phyloP scores from a whole-genome alignment of 2,113 vertebrate species.

The Dascyllus trimaculatus region DNA sequence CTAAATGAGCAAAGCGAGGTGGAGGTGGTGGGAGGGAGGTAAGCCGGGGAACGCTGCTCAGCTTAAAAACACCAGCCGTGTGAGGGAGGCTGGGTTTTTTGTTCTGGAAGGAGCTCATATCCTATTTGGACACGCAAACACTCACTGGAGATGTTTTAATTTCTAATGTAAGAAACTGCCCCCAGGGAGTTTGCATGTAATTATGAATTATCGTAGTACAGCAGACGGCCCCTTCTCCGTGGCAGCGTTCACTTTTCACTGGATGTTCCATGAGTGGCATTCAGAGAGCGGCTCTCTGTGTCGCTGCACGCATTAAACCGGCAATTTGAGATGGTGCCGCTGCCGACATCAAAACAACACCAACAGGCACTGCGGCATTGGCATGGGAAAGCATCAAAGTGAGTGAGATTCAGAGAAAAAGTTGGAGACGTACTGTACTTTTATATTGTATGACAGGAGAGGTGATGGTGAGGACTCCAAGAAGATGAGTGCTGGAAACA shows the following conservation, averaged over 20 bases:
- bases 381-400: conserved; percentile 27
- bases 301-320: conserved; percentile 22
- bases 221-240: conserved; percentile 56
- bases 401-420: not conserved
- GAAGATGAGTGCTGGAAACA: not conserved
- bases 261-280: conserved; percentile 44
- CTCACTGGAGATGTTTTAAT: conserved; percentile 69
- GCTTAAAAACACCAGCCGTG: conserved; percentile 19
- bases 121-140: conserved; percentile 66
- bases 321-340: conserved; percentile 40
- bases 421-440: not conserved
- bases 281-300: conserved; percentile 36
- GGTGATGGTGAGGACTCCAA: conserved; percentile 5
- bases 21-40: conserved; percentile 15
- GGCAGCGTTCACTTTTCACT: conserved; percentile 45
- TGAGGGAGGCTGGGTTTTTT: conserved; percentile 51
- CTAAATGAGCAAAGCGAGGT: conserved; percentile 22
- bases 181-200: conserved; percentile 76
- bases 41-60: conserved; percentile 17
- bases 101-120: conserved; percentile 64
- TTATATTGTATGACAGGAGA: not conserved
- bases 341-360: conserved; percentile 50
- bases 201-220: conserved; percentile 77
- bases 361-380: conserved; percentile 18
- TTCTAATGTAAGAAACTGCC: conserved; percentile 61